Evolutionary conservation across 1,140 invertebrate species (phyloP).

Genomic region (Anoplolepis gracilipes): DNA sequence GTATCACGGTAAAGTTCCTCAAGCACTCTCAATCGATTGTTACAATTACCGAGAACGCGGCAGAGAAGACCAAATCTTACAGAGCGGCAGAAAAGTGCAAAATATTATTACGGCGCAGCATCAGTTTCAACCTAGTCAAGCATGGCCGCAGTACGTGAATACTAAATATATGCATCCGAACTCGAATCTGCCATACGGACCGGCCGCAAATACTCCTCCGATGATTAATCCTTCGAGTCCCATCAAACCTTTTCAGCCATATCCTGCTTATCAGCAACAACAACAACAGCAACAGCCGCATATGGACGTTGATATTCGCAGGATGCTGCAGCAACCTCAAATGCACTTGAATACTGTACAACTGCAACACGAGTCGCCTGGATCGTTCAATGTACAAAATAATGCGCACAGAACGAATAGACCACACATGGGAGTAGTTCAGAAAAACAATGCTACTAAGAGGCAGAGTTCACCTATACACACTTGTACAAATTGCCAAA

Average conservation of each 20-base stretch:
- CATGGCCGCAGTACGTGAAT: conserved; percentile 78
- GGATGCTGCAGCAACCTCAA: conserved; percentile 66
- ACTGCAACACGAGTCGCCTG: conserved; percentile 68
- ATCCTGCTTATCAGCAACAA: conserved; percentile 63
- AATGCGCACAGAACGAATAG: conserved; percentile 61
- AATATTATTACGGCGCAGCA: conserved; percentile 70
- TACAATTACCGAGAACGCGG: conserved; percentile 71
- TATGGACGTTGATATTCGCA: conserved; percentile 68
- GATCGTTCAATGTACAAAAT: conserved; percentile 55
- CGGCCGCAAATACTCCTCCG: conserved; percentile 61
- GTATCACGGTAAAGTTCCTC: conserved; percentile 65
- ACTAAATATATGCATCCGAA: conserved; percentile 74
- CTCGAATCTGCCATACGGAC: conserved; percentile 55
- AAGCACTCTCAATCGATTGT: conserved; percentile 48
- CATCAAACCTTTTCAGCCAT: conserved; percentile 48
- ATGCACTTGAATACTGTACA: conserved; percentile 72
- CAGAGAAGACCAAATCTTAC: conserved; percentile 57
- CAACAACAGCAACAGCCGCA: conserved; percentile 36
- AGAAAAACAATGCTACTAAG: conserved; percentile 74
- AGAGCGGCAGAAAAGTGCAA: too few species aligned
- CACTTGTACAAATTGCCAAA: conserved; percentile 69
- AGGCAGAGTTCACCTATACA: conserved; percentile 77
- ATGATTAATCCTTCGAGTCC: conserved; percentile 54
- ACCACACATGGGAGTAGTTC: conserved; percentile 72
- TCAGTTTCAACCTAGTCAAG: conserved; percentile 77